Evolutionary conservation across 2,113 vertebrate genomes (phyloP).

Genomic region (Oceanites oceanicus): DNA sequence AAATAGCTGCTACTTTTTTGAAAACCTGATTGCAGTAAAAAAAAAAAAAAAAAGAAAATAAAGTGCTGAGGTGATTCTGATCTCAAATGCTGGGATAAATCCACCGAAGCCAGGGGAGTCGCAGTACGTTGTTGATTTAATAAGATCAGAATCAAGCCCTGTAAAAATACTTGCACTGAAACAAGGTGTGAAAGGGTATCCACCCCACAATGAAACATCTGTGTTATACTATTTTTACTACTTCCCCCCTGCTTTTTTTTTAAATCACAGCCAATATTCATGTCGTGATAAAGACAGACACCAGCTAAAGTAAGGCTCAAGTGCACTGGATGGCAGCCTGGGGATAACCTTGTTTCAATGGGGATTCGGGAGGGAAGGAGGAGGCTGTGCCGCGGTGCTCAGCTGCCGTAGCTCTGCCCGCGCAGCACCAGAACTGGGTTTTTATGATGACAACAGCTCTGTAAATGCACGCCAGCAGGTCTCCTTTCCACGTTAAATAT

Average conservation of each 20-base stretch:
- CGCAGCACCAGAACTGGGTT: neutral
- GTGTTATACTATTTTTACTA: neutral
- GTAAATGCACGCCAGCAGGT: neutral
- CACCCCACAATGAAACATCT: neutral
- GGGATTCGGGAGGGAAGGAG: neutral
- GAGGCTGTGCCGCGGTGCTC: accelerated
- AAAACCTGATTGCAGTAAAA: neutral
- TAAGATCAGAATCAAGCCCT: neutral
- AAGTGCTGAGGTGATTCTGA: neutral
- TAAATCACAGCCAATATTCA: neutral
- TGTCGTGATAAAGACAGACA: neutral
- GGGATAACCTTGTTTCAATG: neutral
- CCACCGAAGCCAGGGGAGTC: neutral
- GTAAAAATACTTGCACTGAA: neutral
- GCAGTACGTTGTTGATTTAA: neutral
- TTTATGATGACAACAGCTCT: neutral
- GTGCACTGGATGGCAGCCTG: accelerated
- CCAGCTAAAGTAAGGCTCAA: neutral
- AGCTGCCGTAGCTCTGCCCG: neutral
- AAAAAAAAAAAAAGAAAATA: neutral
- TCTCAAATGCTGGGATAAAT: neutral
- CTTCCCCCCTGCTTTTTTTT: neutral
- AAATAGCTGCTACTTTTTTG: neutral
- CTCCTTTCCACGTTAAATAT: neutral
- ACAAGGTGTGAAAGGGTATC: neutral